phyloP scores from a whole-genome alignment of 1,140 invertebrate genomes.

The Drosophila miranda region DNA sequence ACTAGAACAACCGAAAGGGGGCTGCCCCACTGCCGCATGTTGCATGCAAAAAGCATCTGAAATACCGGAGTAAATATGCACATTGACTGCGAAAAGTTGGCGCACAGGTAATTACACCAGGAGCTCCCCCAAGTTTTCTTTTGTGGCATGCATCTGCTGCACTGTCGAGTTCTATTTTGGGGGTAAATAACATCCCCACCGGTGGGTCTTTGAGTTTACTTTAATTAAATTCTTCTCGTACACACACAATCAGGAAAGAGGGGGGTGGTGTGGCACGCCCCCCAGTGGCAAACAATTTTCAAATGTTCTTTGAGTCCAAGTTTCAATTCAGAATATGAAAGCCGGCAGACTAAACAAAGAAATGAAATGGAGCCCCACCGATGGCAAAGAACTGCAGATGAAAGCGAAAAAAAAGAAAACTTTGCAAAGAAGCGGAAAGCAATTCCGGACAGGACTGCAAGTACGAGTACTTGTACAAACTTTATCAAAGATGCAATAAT shows the following conservation, averaged over 20 bases:
- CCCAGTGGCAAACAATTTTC: constrained; percentile 64
- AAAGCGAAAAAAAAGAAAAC: too few species aligned
- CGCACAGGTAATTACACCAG: constrained; percentile 49
- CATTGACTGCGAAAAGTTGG: constrained; percentile 42
- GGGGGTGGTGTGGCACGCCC: not conserved
- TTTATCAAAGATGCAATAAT: too few species aligned
- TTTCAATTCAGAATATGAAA: constrained; percentile 28
- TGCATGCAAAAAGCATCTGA: constrained; percentile 47
- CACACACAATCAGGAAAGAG: constrained; percentile 27
- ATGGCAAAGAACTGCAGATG: too few species aligned
- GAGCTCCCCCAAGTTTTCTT: constrained; percentile 14
- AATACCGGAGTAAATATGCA: constrained; percentile 33
- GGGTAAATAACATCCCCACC: constrained; percentile 1
- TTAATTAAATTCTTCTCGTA: constrained; percentile 65
- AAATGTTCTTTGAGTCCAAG: constrained; percentile 42
- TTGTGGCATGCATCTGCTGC: constrained; percentile 26
- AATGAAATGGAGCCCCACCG: not conserved
- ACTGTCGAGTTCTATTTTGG: constrained; percentile 7
- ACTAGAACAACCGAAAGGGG: constrained; percentile 50
- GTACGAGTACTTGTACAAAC: too few species aligned
- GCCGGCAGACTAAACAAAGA: constrained; percentile 9
- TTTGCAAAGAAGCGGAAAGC: not conserved
- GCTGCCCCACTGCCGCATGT: constrained; percentile 31
- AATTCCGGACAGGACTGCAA: not conserved
- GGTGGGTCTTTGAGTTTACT: constrained; percentile 10